Evolutionary conservation across 2,797 vertebrate genomes (phyloP).

Genomic region (Enteromius thamalakanensis): DNA sequence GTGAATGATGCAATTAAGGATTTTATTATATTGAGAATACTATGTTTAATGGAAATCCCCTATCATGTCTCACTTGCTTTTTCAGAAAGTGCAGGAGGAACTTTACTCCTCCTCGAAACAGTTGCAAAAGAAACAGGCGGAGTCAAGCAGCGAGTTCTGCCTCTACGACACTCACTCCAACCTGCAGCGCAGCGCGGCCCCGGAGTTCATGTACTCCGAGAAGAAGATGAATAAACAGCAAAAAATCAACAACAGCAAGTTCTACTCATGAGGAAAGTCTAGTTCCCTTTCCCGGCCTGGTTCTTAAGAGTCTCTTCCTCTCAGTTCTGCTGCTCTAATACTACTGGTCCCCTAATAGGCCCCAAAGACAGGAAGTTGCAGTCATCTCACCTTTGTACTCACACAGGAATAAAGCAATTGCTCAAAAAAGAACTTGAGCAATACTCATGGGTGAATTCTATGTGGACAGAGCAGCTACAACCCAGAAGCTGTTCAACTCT

Average conservation of each 20-base stretch:
- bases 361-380: constrained; percentile 13
- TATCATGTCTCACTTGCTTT: constrained; percentile 17
- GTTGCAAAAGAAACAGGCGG: constrained; percentile 83
- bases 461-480: neutral
- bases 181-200: constrained; percentile 67
- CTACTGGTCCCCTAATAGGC: constrained; percentile 15
- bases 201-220: constrained; percentile 79
- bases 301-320: constrained; percentile 37
- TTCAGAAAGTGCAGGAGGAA: constrained; percentile 87
- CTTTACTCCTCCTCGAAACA: constrained; percentile 92
- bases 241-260: constrained; percentile 92
- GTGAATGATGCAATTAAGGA: neutral
- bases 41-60: constrained; percentile 19
- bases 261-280: constrained; percentile 83
- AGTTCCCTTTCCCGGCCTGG: neutral
- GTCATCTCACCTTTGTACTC: constrained; percentile 28
- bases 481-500: neutral
- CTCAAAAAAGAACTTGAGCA: neutral
- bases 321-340: constrained; percentile 14
- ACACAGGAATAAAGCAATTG: neutral
- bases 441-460: neutral
- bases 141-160: constrained; percentile 81
- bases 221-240: constrained; percentile 81
- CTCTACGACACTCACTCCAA: constrained; percentile 86
- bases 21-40: neutral